These are phyloP conservation scores for Netelia fuscicornis DNA, from an alignment of 2,888 invertebrate species.

Conservation along the genomic window DNA sequence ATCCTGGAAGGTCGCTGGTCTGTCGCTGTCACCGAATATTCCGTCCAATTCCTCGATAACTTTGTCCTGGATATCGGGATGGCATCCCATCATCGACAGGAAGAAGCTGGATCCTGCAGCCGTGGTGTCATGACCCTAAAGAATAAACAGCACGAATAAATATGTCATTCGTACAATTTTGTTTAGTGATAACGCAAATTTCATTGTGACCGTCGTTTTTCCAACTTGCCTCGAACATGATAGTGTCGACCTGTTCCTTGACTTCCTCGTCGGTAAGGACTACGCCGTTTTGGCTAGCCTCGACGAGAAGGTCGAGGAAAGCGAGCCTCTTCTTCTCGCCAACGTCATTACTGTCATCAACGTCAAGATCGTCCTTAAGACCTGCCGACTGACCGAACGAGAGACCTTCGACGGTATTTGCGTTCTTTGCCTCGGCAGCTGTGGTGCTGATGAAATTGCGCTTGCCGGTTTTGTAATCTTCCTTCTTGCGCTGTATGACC, in stretches of 20 bases:
- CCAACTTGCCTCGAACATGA: conserved; percentile 91
- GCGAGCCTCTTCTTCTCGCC: conserved; percentile 94
- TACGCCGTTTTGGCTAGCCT: conserved; percentile 92
- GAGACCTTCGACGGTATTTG: conserved; percentile 87
- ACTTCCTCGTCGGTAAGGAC: conserved; percentile 92
- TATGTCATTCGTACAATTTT: background rate
- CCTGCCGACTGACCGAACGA: conserved; percentile 91
- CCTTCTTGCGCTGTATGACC: conserved; percentile 92
- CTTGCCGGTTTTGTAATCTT: conserved; percentile 89
- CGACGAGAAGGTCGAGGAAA: conserved; percentile 94
- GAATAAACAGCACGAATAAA: conserved; percentile 11
- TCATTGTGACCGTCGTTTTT: background rate
- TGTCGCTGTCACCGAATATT: conserved; percentile 92
- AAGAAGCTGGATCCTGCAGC: conserved; percentile 95
- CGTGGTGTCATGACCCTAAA: conserved; percentile 92
- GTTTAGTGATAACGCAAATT: too few species aligned
- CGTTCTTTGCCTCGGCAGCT: conserved; percentile 72
- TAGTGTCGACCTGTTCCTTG: conserved; percentile 94
- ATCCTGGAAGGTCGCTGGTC: conserved; percentile 91
- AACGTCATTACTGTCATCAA: conserved; percentile 93
- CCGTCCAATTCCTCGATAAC: conserved; percentile 91
- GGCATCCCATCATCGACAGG: conserved; percentile 92
- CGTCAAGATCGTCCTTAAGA: conserved; percentile 92
- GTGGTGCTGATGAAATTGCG: conserved; percentile 83
- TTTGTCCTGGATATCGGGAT: conserved; percentile 92